These are phyloP conservation scores for Dryococelus australis DNA, from an alignment of 2,888 invertebrate genomes.

Conservation along the genomic window DNA sequence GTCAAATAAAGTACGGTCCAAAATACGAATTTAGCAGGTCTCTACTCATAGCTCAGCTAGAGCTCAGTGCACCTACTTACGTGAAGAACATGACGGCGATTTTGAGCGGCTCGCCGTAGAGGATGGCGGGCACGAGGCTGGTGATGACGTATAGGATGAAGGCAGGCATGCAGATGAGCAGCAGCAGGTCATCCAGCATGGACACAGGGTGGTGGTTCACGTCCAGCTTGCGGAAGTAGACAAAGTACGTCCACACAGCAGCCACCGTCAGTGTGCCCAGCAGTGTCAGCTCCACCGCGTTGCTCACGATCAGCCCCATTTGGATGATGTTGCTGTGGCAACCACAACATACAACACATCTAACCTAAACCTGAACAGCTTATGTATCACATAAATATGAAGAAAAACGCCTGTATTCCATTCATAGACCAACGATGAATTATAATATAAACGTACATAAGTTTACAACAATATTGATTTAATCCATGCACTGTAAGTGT, in stretches of 20 bases:
- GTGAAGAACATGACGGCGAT: background rate
- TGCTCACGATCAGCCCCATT: slow-evolving; percentile 63
- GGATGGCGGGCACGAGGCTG: slow-evolving; percentile 71
- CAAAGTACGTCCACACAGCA: slow-evolving; percentile 65
- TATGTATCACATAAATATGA: too few relatives aligned
- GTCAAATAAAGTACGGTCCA: too few relatives aligned
- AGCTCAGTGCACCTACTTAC: background rate
- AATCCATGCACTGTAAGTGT: too few relatives aligned
- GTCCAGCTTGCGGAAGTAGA: slow-evolving; percentile 69
- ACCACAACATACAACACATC: background rate
- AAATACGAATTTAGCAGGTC: too few relatives aligned
- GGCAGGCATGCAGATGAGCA: slow-evolving; percentile 75
- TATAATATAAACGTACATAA: too few relatives aligned
- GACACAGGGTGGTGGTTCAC: slow-evolving; percentile 70
- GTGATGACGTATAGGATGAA: slow-evolving; percentile 75
- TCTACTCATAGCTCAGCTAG: too few relatives aligned
- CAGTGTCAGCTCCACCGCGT: slow-evolving; percentile 63
- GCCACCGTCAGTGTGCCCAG: slow-evolving; percentile 66
- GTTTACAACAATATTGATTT: too few relatives aligned
- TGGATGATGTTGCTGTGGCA: slow-evolving; percentile 59
- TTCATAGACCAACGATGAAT: too few relatives aligned
- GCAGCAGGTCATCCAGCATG: slow-evolving; percentile 71
- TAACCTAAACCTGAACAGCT: too few relatives aligned
- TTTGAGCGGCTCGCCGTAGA: slow-evolving; percentile 57
- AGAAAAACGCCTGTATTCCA: too few relatives aligned